Base-by-base conservation (phyloP, 92 coral and sea anemone species). In the Epizoanthus scotinus region DNA sequence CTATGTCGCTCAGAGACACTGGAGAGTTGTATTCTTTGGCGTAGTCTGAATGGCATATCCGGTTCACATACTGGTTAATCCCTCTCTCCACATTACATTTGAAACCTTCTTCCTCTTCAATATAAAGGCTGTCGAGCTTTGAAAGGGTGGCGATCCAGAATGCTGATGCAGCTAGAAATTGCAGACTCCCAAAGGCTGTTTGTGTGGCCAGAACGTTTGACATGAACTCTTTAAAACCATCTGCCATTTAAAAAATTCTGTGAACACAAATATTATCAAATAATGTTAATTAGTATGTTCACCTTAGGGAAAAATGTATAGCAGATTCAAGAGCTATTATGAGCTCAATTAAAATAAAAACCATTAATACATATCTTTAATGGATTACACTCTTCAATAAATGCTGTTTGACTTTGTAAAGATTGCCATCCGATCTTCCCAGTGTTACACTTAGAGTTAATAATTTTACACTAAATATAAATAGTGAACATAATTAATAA, bases 171-270 rank as follows among this genome's bases (percentile, higher is more conserved):
- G 34, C 68, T 0, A 75, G 68, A 59, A 75, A 75, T 40, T 75
- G 81, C 67, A 75, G 18, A 22, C 81, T 75, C 42, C 81, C 81
- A 75, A 75, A 75, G 0, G 69, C 81, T 36, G 81, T 75, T 20
- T 75, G 81, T 63, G 81, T 75, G 34, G 68, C 69, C 59, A 75
- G 81, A 40, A 75, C 81, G 15, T 75, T 75, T 20, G 81, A 75
- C 81, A 75, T 75, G 19, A 75, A 75, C 24, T 75, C 81, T 59
- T 57, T 75, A 54, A 75, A 59, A 21, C 81, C 81, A 36, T 75
- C 81, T 7, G 81, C 81, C 81, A 75, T 58, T 75, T 75, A 36
- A 21, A 24, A 5, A 12, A 58, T 58, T 59, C 81, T 75, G 81
- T 24, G 42, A 8, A 75, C 15, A 75, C 66, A 59, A 34, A 15